Percentiles rank a stretch among this genome's conserved stretches.
These are phyloP conservation scores for Columba livia DNA, from an alignment of 2,113 vertebrate species.

Conservation along the genomic window DNA sequence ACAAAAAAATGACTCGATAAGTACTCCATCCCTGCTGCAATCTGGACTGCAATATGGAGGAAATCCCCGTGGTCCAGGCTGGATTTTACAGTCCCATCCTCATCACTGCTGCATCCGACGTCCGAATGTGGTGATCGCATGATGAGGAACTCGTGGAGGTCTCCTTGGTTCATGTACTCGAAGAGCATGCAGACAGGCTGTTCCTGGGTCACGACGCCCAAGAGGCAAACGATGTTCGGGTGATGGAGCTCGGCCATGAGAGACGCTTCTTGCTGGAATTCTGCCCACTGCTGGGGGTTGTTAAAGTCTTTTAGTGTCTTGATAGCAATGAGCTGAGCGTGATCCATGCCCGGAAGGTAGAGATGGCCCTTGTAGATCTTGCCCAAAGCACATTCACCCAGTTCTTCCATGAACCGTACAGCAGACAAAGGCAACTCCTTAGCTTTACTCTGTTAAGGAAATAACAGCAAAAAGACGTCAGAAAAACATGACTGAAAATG, in stretches of 20 bases:
- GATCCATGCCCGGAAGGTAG: constrained; percentile 97
- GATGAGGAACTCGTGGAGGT: constrained; percentile 98
- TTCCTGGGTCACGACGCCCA: constrained; percentile 94
- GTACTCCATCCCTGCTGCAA: constrained; percentile 97
- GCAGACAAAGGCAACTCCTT: constrained; percentile 96
- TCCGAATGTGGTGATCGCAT: constrained; percentile 97
- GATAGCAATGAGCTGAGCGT: constrained; percentile 94
- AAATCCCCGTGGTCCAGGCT: constrained; percentile 96
- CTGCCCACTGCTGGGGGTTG: constrained; percentile 90
- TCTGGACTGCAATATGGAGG: constrained; percentile 92
- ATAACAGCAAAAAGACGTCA: neutral
- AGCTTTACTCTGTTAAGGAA: constrained; percentile 85
- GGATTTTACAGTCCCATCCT: constrained; percentile 95
- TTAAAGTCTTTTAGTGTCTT: constrained; percentile 95
- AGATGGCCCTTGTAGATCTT: constrained; percentile 99
- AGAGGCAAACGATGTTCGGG: constrained; percentile 92
- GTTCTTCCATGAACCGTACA: constrained; percentile 97
- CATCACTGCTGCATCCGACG: constrained; percentile 96
- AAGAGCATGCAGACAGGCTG: constrained; percentile 96
- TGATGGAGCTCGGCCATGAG: constrained; percentile 93
- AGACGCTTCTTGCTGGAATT: constrained; percentile 94
- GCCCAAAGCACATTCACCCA: constrained; percentile 90
- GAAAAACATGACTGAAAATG: neutral
- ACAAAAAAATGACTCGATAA: constrained; percentile 91
- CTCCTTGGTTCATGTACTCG: constrained; percentile 92